These are phyloP conservation scores for Rhinopomastus cyanomelas DNA, from an alignment of 2,113 vertebrate species.

Conservation along the genomic window DNA sequence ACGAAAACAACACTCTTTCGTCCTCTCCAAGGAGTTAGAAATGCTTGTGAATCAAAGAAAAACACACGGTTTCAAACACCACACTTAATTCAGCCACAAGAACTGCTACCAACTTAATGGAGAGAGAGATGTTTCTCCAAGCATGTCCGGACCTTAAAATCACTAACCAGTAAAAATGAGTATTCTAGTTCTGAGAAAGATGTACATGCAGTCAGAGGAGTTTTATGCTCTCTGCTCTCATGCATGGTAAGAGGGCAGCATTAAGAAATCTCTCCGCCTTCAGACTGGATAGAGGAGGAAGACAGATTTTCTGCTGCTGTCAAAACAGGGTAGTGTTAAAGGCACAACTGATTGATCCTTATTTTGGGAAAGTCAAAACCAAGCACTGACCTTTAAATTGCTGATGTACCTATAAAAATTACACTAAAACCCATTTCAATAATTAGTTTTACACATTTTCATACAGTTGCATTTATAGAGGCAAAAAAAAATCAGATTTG, in stretches of 20 bases:
- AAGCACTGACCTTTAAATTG: background rate
- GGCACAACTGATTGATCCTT: background rate
- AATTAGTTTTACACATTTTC: background rate
- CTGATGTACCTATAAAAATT: background rate
- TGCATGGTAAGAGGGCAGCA: background rate
- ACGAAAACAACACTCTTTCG: background rate
- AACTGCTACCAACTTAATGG: background rate
- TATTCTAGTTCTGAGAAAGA: background rate
- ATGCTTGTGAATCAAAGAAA: background rate
- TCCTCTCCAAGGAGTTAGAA: background rate
- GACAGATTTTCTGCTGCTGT: background rate
- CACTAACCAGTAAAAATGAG: background rate
- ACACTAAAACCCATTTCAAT: background rate
- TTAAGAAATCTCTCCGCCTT: background rate
- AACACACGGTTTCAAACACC: background rate
- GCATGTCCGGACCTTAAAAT: background rate
- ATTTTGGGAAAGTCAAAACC: background rate
- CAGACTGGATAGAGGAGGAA: background rate
- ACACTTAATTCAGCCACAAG: background rate
- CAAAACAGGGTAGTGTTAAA: accelerated
- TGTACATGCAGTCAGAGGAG: background rate
- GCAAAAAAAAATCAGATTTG: background rate
- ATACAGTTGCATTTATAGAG: background rate
- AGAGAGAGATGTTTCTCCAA: background rate
- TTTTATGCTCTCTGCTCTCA: background rate